Percentiles rank a stretch among this genome's conserved stretches.
These are phyloP conservation scores for Drosophila elegans DNA, from an alignment of 1,140 invertebrate species.

Conservation along the genomic window DNA sequence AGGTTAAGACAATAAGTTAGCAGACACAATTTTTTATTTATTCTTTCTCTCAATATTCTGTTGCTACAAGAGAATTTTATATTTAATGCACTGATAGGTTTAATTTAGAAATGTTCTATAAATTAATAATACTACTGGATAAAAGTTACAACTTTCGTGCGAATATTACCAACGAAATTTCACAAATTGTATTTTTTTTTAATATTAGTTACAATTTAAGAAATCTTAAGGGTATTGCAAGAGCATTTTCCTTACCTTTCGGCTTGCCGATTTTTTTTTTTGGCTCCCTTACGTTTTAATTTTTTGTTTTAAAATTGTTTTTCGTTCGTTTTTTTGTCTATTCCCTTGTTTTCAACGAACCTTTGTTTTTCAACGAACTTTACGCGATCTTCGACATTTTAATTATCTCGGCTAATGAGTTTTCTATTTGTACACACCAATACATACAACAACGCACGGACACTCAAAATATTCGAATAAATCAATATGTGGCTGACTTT, in stretches of 20 bases:
- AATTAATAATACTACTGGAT: too few species aligned
- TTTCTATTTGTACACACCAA: slow-evolving; percentile 66
- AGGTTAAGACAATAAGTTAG: too few species aligned
- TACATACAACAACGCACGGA: slow-evolving; percentile 27
- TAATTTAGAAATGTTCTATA: too few species aligned
- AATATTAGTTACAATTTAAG: not conserved
- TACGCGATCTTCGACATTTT: slow-evolving; percentile 35
- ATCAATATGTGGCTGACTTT: slow-evolving; percentile 21
- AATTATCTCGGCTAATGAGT: slow-evolving; percentile 70
- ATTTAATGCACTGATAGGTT: too few species aligned
- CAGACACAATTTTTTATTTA: too few species aligned
- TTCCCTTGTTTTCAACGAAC: slow-evolving; percentile 24
- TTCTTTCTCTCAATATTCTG: too few species aligned
- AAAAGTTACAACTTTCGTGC: too few species aligned
- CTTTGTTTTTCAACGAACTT: slow-evolving; percentile 13
- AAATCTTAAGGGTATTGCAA: slow-evolving; percentile 5
- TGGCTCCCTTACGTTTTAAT: slow-evolving; percentile 10
- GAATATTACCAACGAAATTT: too few species aligned
- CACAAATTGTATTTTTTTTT: not conserved
- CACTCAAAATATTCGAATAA: slow-evolving; percentile 18
- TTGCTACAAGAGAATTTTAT: too few species aligned
- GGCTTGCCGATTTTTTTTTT: slow-evolving; percentile 40
- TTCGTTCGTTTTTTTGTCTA: slow-evolving; percentile 21
- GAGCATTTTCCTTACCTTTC: slow-evolving; percentile 43
- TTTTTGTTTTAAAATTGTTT: slow-evolving; percentile 21